phyloP scores from a whole-genome alignment of 2,888 invertebrate species.

The Drosophila nr. perissopoda region DNA sequence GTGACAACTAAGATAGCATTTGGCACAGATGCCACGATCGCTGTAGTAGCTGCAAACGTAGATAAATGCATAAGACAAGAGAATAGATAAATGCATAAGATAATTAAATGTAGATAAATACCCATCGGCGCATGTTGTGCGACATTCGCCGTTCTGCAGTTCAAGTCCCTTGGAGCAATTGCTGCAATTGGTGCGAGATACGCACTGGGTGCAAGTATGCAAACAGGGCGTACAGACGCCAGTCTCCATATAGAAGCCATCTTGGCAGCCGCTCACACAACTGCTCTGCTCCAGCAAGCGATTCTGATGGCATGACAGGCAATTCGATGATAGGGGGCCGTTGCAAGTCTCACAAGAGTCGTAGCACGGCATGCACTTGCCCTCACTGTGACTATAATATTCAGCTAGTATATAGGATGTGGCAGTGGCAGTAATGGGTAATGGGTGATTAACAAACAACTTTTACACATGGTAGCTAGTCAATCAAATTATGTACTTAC shows the following conservation, averaged over 20 bases:
- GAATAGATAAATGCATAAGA: neutral
- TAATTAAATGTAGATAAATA: conserved; percentile 65
- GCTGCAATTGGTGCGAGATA: conserved; percentile 92
- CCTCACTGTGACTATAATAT: conserved; percentile 89
- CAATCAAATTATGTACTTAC: conserved; percentile 83
- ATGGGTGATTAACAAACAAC: neutral
- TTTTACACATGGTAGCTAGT: neutral
- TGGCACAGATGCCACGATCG: conserved; percentile 92
- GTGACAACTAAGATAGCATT: conserved; percentile 93
- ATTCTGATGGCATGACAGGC: conserved; percentile 91
- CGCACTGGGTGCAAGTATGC: conserved; percentile 91
- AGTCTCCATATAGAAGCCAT: conserved; percentile 90
- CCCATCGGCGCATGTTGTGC: conserved; percentile 91
- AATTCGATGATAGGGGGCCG: conserved; percentile 90
- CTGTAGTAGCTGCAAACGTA: conserved; percentile 90
- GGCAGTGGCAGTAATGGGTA: conserved; percentile 38
- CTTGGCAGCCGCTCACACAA: conserved; percentile 91
- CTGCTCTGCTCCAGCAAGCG: conserved; percentile 89
- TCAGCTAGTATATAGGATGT: conserved; percentile 86
- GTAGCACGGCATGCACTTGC: conserved; percentile 91
- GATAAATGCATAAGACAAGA: neutral
- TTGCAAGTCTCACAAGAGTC: conserved; percentile 93
- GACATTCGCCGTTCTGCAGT: conserved; percentile 93
- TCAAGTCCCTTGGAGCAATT: conserved; percentile 91
- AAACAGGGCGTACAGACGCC: conserved; percentile 92